Conservation (phyloP, 2,113 vertebrate species). For the Cercocebus atys region DNA sequence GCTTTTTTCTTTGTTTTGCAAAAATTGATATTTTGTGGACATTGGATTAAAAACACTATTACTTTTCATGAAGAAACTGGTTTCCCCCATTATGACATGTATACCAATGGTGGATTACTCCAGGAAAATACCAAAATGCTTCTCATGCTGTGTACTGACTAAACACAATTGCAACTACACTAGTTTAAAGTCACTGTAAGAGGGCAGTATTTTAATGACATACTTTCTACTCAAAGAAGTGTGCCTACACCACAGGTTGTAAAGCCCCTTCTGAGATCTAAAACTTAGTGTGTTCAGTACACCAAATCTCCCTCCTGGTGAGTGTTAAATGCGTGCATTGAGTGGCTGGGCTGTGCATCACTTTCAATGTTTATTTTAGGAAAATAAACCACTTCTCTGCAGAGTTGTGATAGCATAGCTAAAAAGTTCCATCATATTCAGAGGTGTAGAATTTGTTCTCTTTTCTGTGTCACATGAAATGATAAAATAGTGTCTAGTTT, state of each 20-base stretch:
- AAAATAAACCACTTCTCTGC: conserved; percentile 48
- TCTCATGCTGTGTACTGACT: conserved; percentile 37
- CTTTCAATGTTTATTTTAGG: conserved; percentile 58
- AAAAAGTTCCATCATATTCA: conserved; percentile 21
- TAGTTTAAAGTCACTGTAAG: conserved; percentile 49
- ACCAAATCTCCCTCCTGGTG: conserved; percentile 51
- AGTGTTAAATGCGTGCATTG: conserved; percentile 66
- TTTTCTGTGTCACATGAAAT: background rate
- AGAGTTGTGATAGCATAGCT: background rate
- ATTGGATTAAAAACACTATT: conserved; percentile 16
- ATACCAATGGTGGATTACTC: conserved; percentile 41
- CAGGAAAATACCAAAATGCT: conserved; percentile 52
- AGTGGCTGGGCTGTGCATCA: conserved; percentile 39
- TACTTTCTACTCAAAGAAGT: conserved; percentile 59
- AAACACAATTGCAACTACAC: conserved; percentile 40
- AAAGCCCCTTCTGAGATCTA: conserved; percentile 57
- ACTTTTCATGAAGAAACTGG: background rate
- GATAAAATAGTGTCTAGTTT: background rate
- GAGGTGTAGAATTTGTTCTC: background rate
- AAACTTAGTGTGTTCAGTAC: conserved; percentile 55
- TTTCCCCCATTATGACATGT: background rate
- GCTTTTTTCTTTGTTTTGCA: background rate
- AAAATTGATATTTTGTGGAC: background rate
- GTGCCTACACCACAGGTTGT: conserved; percentile 58
- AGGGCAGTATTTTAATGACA: conserved; percentile 67